Base-by-base conservation (phyloP, 1,140 invertebrate species). In the Microplitis demolitor region DNA sequence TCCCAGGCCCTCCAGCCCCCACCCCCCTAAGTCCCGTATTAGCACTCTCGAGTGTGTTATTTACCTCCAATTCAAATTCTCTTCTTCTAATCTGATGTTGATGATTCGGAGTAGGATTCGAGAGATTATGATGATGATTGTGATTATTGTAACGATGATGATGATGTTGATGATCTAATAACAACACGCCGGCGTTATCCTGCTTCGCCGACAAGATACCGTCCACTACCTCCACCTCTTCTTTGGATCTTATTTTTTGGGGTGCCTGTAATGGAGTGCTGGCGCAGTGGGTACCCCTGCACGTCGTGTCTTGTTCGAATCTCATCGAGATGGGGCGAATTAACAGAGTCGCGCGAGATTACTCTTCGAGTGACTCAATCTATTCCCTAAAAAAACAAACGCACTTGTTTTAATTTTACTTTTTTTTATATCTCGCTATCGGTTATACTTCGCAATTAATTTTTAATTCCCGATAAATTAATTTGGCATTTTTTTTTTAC, bases 241-340 rank as follows among this genome's bases (percentile, higher is more conserved):
- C 78, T 72, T 80, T 79, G 69, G 75, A 71, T 39, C 69, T 70
- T 63, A 71, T 69, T 64, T 51, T 72, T 66, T 73, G 72, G 74
- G 69, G 64, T 68, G 78, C 80, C 77, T 84, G 84, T 83, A 86
- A 83, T 79, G 86, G 85, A 84, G 85, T 86, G 85, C 86, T 87
- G 85, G 86, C 86, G 86, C 86, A 87, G 85, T 86, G 86, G 86
- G 86, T 87, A 87, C 84, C 85, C 85, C 85, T 86, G 85, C 85
- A 87, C 85, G 85, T 82, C 78, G 85, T 81, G 72, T 87, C 85
- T 81, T 86, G 86, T 85, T 86, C 85, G 86, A 86, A 87, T 87
- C 85, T 87, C 85, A 87, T 87, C 85, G 85, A 87, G 85, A 85
- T 83, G 80, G 62, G 82, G 80, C 79, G 79, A 78, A 75, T 81